Conservation (phyloP, 2,113 vertebrate species). For the Podocnemis expansa region DNA sequence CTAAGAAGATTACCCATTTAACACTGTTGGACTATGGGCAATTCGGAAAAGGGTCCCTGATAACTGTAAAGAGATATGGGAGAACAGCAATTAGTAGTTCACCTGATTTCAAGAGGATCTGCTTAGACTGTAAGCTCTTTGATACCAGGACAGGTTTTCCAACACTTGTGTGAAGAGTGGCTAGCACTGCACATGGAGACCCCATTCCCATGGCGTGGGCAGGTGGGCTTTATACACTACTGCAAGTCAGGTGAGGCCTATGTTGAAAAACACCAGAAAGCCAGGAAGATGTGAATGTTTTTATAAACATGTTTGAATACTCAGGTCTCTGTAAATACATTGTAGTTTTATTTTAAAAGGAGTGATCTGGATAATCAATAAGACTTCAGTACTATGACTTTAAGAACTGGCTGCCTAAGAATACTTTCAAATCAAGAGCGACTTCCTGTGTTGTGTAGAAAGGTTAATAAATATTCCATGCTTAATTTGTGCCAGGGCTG, state of each 20-base stretch:
- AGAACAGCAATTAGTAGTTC: too few species aligned
- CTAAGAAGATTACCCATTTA: too few species aligned
- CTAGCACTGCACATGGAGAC: too few species aligned
- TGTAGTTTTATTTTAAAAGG: background rate
- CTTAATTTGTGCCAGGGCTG: too few species aligned
- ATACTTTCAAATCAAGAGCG: background rate
- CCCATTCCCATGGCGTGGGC: too few species aligned
- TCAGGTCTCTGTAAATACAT: background rate
- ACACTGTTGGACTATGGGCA: too few species aligned
- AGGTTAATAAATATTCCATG: background rate
- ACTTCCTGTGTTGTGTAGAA: accelerated
- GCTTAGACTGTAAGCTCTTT: too few species aligned
- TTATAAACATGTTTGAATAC: background rate
- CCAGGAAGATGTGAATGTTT: background rate
- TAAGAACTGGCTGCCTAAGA: background rate
- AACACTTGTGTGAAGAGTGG: too few species aligned
- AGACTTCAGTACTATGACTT: background rate
- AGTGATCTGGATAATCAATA: background rate
- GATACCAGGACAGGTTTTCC: too few species aligned
- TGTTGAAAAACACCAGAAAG: background rate
- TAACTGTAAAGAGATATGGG: too few species aligned
- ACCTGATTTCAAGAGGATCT: too few species aligned
- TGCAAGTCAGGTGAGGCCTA: background rate
- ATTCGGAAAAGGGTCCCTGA: too few species aligned
- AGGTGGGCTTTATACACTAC: background rate